Evolutionary conservation across 2,113 vertebrate genomes (phyloP).

Genomic region (Phylloscopus whistleri): DNA sequence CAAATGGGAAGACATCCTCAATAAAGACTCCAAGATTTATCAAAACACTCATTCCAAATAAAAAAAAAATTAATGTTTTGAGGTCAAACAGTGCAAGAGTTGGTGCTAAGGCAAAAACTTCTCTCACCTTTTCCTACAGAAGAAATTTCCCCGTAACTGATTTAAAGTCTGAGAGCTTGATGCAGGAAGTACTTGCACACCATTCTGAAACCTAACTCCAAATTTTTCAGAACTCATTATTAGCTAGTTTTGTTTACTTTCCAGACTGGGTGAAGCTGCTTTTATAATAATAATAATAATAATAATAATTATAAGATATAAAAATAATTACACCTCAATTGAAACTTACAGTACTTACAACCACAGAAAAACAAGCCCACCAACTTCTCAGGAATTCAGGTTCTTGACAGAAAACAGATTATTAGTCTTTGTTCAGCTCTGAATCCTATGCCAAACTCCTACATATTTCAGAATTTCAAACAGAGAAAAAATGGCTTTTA

Average conservation of each 20-base stretch:
- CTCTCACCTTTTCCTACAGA: background rate
- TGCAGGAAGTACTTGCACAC: background rate
- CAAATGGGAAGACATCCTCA: constrained; percentile 61
- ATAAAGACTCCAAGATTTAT: constrained; percentile 56
- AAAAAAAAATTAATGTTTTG: constrained; percentile 1
- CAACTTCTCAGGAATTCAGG: background rate
- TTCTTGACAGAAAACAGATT: background rate
- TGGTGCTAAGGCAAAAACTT: background rate
- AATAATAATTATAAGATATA: background rate
- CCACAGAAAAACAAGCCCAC: constrained; percentile 3
- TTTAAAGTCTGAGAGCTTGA: background rate
- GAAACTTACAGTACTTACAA: background rate
- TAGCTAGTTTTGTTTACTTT: constrained; percentile 43
- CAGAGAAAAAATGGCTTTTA: background rate
- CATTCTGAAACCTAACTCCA: background rate
- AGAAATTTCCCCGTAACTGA: background rate
- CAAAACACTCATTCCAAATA: constrained; percentile 35
- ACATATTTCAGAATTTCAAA: constrained; percentile 3
- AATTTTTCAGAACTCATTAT: background rate
- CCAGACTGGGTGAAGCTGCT: background rate
- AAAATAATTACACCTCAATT: background rate
- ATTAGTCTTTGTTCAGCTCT: constrained; percentile 8
- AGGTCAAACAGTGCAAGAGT: constrained; percentile 15
- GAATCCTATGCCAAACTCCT: constrained; percentile 32
- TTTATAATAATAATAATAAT: background rate